phyloP scores from a whole-genome alignment of 2,797 vertebrate species.

The Macropus fuliginosus region DNA sequence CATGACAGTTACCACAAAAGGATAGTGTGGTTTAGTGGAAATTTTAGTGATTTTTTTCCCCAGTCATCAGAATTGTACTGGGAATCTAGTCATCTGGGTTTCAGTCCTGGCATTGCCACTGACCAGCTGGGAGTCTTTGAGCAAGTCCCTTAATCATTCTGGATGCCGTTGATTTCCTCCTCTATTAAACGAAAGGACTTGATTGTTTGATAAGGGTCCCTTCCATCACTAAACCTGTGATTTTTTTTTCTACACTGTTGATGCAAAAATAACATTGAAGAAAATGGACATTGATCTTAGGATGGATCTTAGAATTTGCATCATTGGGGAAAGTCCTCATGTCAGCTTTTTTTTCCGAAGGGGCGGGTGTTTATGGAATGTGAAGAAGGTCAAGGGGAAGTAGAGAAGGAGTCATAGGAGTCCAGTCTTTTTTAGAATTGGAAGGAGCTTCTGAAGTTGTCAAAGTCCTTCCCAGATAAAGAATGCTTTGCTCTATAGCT shows the following conservation, averaged over 20 bases:
- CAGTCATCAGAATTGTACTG: not conserved
- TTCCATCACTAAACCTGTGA: not conserved
- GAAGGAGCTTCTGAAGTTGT: not conserved
- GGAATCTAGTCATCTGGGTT: not conserved
- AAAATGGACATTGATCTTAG: not conserved
- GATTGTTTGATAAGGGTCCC: not conserved
- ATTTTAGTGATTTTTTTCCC: not conserved
- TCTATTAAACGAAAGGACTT: not conserved
- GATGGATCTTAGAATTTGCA: not conserved
- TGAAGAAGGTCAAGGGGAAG: not conserved
- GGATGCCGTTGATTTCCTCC: not conserved
- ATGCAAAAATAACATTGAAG: not conserved
- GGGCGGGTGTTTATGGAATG: no score
- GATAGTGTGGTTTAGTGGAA: not conserved
- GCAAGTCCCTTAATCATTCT: not conserved
- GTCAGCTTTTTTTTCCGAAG: not conserved
- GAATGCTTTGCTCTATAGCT: not conserved
- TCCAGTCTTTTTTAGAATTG: not conserved
- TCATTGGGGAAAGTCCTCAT: not conserved
- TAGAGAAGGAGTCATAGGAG: not conserved
- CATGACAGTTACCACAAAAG: not conserved
- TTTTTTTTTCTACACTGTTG: not conserved
- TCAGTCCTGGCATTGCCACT: not conserved
- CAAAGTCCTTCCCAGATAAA: not conserved
- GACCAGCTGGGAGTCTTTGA: not conserved